Conservation (phyloP, 2,113 vertebrate genomes). For the Cryptoleucopteryx plumbea region DNA sequence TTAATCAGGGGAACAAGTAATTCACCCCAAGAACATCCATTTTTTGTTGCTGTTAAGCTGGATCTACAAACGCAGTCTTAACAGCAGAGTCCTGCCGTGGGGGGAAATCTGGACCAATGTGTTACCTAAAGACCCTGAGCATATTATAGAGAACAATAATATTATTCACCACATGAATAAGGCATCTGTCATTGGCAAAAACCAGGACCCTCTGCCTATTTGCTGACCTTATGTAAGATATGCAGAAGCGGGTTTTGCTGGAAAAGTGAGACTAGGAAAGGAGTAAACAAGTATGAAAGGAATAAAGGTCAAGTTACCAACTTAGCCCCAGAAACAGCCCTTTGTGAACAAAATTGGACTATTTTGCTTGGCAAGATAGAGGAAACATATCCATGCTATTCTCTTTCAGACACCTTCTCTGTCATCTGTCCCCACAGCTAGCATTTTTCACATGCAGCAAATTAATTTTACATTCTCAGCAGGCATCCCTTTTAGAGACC, state of each 20-base stretch:
- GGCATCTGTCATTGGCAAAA: not conserved
- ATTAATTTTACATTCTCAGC: slow-evolving; percentile 58
- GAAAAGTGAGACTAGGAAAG: not conserved
- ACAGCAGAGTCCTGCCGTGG: not conserved
- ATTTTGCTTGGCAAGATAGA: not conserved
- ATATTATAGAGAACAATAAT: not conserved
- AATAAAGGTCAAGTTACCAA: not conserved
- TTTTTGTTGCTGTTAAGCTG: not conserved
- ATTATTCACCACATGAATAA: not conserved
- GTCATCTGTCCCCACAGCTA: slow-evolving; percentile 48
- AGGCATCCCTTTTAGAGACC: slow-evolving; percentile 42
- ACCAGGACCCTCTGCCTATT: not conserved
- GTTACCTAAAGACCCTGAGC: not conserved
- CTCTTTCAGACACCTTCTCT: slow-evolving; percentile 13
- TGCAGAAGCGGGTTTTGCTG: not conserved
- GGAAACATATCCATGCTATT: not conserved
- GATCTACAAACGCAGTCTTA: not conserved
- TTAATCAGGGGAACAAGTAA: not conserved
- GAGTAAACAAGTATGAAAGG: not conserved
- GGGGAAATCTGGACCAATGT: accelerated
- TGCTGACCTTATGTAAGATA: not conserved
- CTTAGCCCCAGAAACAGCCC: not conserved
- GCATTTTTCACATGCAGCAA: slow-evolving; percentile 45
- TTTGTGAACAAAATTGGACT: not conserved
- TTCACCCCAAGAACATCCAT: not conserved